phyloP scores from a whole-genome alignment of 2,888 invertebrate species.

The Athetis lepigone region DNA sequence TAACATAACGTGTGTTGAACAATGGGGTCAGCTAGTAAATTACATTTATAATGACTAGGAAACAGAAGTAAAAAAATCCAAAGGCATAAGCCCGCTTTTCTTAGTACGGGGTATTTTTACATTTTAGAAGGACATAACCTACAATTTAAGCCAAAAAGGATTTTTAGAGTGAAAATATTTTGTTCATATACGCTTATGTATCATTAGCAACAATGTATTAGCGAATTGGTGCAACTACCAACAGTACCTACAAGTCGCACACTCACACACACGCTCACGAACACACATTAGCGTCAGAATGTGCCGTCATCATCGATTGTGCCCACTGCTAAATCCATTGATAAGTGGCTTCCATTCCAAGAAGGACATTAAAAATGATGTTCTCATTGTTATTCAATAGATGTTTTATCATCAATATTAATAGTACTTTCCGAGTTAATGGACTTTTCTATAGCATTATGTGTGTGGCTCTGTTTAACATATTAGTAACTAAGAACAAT shows the following conservation, averaged over 20 bases:
- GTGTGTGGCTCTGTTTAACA: background rate
- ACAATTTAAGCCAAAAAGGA: no score
- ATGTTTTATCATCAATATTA: background rate
- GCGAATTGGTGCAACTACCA: background rate
- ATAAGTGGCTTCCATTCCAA: background rate
- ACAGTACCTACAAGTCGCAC: background rate
- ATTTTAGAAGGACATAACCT: no score
- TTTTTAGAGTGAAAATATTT: no score
- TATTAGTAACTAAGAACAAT: background rate
- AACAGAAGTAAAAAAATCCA: no score
- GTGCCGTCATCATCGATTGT: background rate
- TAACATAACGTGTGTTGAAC: no score
- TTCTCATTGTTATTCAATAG: background rate
- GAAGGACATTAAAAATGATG: background rate
- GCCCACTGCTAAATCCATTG: background rate
- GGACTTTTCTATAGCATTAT: background rate
- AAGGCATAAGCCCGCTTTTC: no score
- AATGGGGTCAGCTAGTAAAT: no score
- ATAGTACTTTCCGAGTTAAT: background rate
- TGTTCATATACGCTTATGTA: no score
- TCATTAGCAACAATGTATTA: background rate
- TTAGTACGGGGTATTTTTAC: no score
- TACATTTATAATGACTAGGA: no score
- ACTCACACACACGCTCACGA: background rate
- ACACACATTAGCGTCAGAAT: background rate